Evolutionary conservation across 2,888 invertebrate genomes (phyloP), one percentile per base, ranked within the genome.

Genomic region (Ctena decussata): DNA sequence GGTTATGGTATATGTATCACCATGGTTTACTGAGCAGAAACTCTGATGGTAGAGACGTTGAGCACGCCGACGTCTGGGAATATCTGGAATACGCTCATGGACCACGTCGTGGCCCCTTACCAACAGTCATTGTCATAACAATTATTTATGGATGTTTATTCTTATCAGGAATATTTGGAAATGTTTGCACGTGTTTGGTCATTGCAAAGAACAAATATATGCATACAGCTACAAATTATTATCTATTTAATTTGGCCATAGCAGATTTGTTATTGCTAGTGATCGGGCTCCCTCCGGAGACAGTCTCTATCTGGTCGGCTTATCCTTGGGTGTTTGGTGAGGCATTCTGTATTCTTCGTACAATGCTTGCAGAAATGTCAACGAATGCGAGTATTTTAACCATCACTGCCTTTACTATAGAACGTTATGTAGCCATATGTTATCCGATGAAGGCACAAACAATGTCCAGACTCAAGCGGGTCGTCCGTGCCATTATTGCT

Each of bases 371-470:
- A 0, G 98, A 98, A 96, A 98, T 98, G n/a, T 97, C 97, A 27
- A 96, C 96, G 0, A 96, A 97, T 92, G 95, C 94, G 6, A 98
- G 98, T 0, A 98, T 98, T 0, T 92, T 96, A 46, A 96, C 96
- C 18, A 98, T 98, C 93, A 98, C 98, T 0, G 98, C 98, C 1
- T 98, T 98, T 95, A 98, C 98, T 0, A 97, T 98, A 53, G 98
- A 98, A 95, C 96, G 98, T 86, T 98, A 98, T 95, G 97, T 98
- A 49, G 98, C 98, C 78, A 98, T 98, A 91, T 98, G 98, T 93
- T 97, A 98, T 94, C 98, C 98, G 0, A 98, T 98, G 93, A 96
- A 97, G 93, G 97, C 97, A 1, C 98, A 98, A 94, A 98, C 92
- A 57, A 97, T 98, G 97, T 98, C 98, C 0, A 98, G 98, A 92